phyloP scores from a whole-genome alignment of 2,888 invertebrate species.

The Diaprepes abbreviatus region DNA sequence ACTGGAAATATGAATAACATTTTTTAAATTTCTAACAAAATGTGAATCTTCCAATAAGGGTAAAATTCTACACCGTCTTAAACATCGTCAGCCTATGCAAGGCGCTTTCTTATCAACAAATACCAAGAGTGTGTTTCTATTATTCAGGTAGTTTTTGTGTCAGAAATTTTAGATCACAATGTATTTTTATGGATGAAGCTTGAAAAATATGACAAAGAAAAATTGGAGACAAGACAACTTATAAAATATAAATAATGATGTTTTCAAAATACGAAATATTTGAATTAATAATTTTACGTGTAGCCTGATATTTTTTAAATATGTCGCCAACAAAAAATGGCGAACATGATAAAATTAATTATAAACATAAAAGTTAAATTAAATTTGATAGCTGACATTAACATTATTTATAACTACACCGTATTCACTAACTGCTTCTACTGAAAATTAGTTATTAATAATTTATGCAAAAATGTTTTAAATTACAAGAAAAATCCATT shows the following conservation, averaged over 20 bases:
- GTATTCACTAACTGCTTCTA: neutral
- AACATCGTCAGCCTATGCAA: too few species aligned
- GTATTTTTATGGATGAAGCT: constrained; percentile 13
- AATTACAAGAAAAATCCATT: neutral
- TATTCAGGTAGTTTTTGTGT: too few species aligned
- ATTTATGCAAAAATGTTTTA: neutral
- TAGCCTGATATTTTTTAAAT: constrained; percentile 17
- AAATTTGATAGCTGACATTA: constrained; percentile 30
- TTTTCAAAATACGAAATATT: constrained; percentile 32
- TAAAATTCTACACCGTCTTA: too few species aligned
- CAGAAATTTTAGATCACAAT: too few species aligned
- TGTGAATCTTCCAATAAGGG: too few species aligned
- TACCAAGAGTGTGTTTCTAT: too few species aligned
- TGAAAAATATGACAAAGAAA: constrained; percentile 33
- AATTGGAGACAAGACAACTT: constrained; percentile 27
- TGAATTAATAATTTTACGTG: constrained; percentile 31
- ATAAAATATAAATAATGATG: constrained; percentile 26
- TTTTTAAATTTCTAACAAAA: too few species aligned
- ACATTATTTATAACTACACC: neutral
- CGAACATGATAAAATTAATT: constrained; percentile 41
- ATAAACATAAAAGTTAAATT: constrained; percentile 42
- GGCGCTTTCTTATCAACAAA: too few species aligned
- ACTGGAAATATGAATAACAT: too few species aligned
- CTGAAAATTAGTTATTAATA: neutral
- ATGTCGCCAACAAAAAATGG: constrained; percentile 32